These are phyloP conservation scores for Aphaenogaster floridana DNA, from an alignment of 1,140 invertebrate species.

Conservation along the genomic window DNA sequence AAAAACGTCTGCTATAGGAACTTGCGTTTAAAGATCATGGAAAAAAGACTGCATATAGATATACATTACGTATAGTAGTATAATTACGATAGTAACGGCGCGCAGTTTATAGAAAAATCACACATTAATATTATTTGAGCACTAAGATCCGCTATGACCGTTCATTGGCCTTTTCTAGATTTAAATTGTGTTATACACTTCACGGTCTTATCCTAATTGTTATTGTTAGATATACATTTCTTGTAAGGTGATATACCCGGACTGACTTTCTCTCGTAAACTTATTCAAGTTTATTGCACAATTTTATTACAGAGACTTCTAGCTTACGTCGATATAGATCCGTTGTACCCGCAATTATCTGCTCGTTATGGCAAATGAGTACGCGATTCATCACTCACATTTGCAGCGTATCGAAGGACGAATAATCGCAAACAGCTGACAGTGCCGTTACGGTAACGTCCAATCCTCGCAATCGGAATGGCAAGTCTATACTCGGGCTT, in stretches of 20 bases:
- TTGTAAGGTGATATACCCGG: background rate
- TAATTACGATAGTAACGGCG: too few relatives aligned
- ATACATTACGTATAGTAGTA: too few relatives aligned
- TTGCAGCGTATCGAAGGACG: background rate
- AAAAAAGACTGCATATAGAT: background rate
- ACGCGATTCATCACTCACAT: background rate
- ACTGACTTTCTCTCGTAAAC: background rate
- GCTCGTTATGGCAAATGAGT: background rate
- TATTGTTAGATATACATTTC: background rate
- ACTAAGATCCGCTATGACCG: too few relatives aligned
- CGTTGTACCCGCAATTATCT: background rate
- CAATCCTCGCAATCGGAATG: conserved; percentile 17
- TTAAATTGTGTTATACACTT: too few relatives aligned
- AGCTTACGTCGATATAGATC: background rate
- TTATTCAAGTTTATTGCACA: background rate
- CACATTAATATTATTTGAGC: too few relatives aligned
- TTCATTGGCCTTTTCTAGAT: too few relatives aligned
- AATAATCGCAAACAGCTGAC: conserved; percentile 22
- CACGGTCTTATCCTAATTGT: too few relatives aligned
- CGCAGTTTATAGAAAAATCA: too few relatives aligned
- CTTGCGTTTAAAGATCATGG: background rate
- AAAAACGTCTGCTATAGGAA: conserved; percentile 13
- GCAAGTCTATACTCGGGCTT: conserved; percentile 17
- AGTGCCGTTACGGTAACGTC: conserved; percentile 34
- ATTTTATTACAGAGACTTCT: background rate